Evolutionary conservation across 1,140 invertebrate species (phyloP).

Genomic region (Bicyclus anynana): DNA sequence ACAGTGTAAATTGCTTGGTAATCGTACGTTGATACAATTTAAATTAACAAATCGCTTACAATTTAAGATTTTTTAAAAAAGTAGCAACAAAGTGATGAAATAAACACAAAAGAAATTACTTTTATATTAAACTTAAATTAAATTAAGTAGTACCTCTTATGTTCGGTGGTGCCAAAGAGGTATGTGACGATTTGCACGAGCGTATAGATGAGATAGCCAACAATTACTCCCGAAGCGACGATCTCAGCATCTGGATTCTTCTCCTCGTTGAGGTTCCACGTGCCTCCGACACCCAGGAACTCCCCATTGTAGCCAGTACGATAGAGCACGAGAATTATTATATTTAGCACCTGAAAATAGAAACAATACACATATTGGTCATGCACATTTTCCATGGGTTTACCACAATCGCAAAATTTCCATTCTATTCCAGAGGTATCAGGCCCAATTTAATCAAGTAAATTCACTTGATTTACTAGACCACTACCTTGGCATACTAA

Average conservation of each 20-base stretch:
- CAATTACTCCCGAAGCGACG: slow-evolving; percentile 89
- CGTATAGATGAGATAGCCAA: slow-evolving; percentile 90
- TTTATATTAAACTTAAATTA: too few relatives aligned
- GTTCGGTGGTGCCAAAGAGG: slow-evolving; percentile 85
- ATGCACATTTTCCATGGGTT: neutral
- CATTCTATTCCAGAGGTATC: too few relatives aligned
- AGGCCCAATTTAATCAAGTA: too few relatives aligned
- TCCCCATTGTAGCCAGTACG: slow-evolving; percentile 87
- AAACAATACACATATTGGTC: neutral
- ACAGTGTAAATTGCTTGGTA: too few relatives aligned
- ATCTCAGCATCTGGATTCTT: slow-evolving; percentile 91
- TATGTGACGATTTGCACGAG: slow-evolving; percentile 83
- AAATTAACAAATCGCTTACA: too few relatives aligned
- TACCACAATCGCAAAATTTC: too few relatives aligned
- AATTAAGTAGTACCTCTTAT: slow-evolving; percentile 79
- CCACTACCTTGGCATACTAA: too few relatives aligned
- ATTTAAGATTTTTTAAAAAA: too few relatives aligned
- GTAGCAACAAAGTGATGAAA: too few relatives aligned
- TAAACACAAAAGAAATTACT: too few relatives aligned
- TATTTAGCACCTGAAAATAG: slow-evolving; percentile 82
- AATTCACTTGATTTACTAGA: too few relatives aligned
- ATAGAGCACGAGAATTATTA: slow-evolving; percentile 89
- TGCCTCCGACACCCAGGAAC: slow-evolving; percentile 90
- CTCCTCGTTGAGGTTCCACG: slow-evolving; percentile 92
- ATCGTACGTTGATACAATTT: too few relatives aligned